phyloP scores from a whole-genome alignment of 2,797 vertebrate genomes.

The Acanthiza pusilla region DNA sequence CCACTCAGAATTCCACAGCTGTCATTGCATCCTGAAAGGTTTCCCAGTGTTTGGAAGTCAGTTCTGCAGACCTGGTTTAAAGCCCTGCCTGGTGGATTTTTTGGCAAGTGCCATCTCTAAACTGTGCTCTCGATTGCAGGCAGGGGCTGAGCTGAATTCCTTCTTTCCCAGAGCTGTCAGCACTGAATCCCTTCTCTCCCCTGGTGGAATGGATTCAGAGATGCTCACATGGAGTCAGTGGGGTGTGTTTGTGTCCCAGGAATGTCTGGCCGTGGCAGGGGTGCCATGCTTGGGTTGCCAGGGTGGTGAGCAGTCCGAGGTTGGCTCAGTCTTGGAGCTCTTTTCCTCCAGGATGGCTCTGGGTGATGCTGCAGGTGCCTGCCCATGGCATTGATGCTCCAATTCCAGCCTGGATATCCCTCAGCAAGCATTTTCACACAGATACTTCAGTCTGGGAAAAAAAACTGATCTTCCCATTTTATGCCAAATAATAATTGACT shows the following conservation, averaged over 20 bases:
- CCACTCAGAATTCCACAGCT: conserved; percentile 6
- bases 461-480: background rate
- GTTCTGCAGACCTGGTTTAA: background rate
- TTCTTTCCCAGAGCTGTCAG: background rate
- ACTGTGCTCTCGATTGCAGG: background rate
- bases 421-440: background rate
- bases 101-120: background rate
- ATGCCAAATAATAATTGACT: background rate
- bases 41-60: background rate
- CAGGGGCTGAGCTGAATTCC: background rate
- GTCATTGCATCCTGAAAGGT: background rate
- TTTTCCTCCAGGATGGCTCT: background rate
- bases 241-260: background rate
- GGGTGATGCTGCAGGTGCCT: background rate
- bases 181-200: background rate
- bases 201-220: background rate
- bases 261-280: background rate
- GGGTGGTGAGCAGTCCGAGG: background rate
- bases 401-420: background rate
- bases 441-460: background rate
- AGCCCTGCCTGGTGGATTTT: background rate
- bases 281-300: background rate
- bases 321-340: background rate
- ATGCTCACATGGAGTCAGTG: background rate
- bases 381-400: background rate